Percentiles rank a stretch among this genome's conserved stretches.
Evolutionary conservation across 1,140 invertebrate genomes (phyloP).

Genomic region (Drosophila kurseongensis): DNA sequence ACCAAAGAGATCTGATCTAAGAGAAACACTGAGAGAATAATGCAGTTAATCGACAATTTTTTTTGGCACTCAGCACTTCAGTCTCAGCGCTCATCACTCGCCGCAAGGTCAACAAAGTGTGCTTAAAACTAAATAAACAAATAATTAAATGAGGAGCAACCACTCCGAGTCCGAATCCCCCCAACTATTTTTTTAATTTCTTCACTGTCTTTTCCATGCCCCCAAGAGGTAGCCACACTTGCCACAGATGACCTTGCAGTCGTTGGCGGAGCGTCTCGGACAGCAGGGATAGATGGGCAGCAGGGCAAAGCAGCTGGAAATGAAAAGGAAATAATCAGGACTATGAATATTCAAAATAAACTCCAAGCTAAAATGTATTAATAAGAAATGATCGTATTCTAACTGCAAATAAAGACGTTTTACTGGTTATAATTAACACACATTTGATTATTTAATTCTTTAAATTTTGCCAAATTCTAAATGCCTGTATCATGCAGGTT

Average conservation of each 20-base stretch:
- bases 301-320: slow-evolving; percentile 67
- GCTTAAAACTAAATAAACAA: slow-evolving; percentile 48
- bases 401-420: too few relatives aligned
- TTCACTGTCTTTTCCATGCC: slow-evolving; percentile 72
- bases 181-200: too few relatives aligned
- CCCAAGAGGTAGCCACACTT: slow-evolving; percentile 77
- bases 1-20: slow-evolving; percentile 19
- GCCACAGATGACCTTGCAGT: slow-evolving; percentile 77
- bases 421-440: too few relatives aligned
- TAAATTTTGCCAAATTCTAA: too few relatives aligned
- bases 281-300: slow-evolving; percentile 77
- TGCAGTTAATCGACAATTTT: slow-evolving; percentile 14
- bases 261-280: slow-evolving; percentile 54
- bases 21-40: slow-evolving; percentile 10
- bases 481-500: too few relatives aligned
- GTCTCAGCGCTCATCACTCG: slow-evolving; percentile 20
- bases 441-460: too few relatives aligned
- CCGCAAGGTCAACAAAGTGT: slow-evolving; percentile 45
- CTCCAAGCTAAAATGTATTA: too few relatives aligned
- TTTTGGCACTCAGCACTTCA: slow-evolving; percentile 28
- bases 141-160: slow-evolving; percentile 27
- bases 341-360: too few relatives aligned
- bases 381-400: too few relatives aligned
- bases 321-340: not conserved
- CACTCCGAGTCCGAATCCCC: slow-evolving; percentile 9